phyloP scores from a whole-genome alignment of 2,797 vertebrate genomes.

The Ctenopoma multispine region DNA sequence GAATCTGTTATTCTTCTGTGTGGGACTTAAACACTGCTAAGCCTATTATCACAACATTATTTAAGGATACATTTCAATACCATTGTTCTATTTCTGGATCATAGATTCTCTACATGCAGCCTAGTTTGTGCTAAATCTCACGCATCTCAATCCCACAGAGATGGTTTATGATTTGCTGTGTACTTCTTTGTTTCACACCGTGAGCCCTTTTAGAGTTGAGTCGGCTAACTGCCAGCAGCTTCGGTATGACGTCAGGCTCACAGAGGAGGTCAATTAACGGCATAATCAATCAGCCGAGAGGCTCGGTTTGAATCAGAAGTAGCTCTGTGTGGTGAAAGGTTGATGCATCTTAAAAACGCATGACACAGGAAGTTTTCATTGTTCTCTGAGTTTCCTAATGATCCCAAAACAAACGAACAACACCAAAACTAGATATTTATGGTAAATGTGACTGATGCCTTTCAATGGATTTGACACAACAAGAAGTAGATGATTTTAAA shows the following conservation, averaged over 20 bases:
- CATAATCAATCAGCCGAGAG: constrained; percentile 55
- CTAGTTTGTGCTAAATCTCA: constrained; percentile 30
- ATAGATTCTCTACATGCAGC: constrained; percentile 27
- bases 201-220: constrained; percentile 42
- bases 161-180: constrained; percentile 44
- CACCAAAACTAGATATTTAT: not conserved
- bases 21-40: constrained; percentile 40
- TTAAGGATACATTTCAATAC: constrained; percentile 36
- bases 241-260: constrained; percentile 38
- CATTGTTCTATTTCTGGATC: constrained; percentile 46
- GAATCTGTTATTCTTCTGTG: constrained; percentile 17
- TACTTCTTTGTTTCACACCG: constrained; percentile 47
- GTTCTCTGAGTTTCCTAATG: not conserved
- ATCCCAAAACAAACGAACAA: not conserved
- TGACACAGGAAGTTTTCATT: not conserved
- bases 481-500: not conserved
- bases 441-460: not conserved
- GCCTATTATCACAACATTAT: constrained; percentile 49
- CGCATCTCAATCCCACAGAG: constrained; percentile 40
- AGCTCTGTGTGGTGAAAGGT: constrained; percentile 10
- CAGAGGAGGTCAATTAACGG: constrained; percentile 59
- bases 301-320: constrained; percentile 31
- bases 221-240: constrained; percentile 39
- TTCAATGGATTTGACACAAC: not conserved
- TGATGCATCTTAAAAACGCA: constrained; percentile 24